Conservation (phyloP, 2,113 vertebrate species). For the Gallinago paraguaiae region DNA sequence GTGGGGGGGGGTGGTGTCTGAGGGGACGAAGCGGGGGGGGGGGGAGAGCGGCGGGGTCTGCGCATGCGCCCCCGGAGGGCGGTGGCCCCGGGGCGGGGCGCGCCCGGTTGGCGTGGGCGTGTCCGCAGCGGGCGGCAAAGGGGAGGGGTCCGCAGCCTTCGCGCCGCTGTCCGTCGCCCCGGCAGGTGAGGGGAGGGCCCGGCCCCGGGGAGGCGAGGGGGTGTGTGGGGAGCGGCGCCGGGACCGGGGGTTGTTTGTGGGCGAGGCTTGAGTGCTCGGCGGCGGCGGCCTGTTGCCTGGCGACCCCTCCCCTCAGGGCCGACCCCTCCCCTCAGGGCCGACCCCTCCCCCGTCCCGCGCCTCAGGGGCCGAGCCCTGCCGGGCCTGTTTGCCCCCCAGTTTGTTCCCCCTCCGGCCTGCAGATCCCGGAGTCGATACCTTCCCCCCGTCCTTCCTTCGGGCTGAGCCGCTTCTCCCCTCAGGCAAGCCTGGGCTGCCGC, state of each 20-base stretch:
- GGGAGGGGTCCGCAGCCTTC: neutral
- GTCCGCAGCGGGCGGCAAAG: neutral
- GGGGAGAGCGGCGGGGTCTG: neutral
- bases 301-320: too few relatives aligned
- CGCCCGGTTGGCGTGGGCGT: neutral
- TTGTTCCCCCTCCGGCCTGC: neutral
- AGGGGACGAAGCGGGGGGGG: too few relatives aligned
- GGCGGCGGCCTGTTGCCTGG: too few relatives aligned
- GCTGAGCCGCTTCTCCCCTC: neutral
- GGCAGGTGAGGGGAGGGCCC: neutral
- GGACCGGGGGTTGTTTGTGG: too few relatives aligned
- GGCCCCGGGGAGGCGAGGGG: accelerated
- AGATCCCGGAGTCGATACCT: neutral
- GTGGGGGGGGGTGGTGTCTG: too few relatives aligned
- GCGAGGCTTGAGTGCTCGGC: too few relatives aligned
- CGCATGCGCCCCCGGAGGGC: neutral
- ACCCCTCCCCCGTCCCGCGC: too few relatives aligned
- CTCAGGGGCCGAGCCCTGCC: too few relatives aligned
- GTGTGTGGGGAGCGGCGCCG: too few relatives aligned
- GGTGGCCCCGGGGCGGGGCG: neutral
- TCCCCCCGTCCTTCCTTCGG: neutral
- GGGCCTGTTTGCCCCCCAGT: neutral
- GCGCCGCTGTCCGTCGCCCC: too few relatives aligned
- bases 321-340: too few relatives aligned
- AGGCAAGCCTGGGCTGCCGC: neutral